Evolutionary conservation across 2,888 invertebrate species (phyloP), one percentile per base, ranked within the genome.

Genomic region (Linnaemya tessellans): DNA sequence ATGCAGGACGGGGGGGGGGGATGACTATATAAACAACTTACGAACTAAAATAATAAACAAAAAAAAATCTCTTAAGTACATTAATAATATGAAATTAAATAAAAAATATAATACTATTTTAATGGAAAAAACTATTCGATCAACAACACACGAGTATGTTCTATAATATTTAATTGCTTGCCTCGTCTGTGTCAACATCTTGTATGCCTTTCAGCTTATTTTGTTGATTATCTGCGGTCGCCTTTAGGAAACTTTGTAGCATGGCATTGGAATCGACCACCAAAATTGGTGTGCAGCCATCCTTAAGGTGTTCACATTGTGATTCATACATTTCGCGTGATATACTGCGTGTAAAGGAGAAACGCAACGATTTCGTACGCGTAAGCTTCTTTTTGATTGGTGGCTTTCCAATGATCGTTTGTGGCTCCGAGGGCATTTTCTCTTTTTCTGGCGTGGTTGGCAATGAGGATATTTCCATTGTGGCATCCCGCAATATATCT

Each of bases 401-500:
- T 15, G 91, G 91, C 71, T 91, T 91, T 85, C 90, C 90, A 15
- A 88, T 87, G 11, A 89, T 86, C 0, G 88, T 81, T 70, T 87
- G 87, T 2, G 90, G 90, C 22, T 91, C 91, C 5, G 90, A 89
- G 9, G 87, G 87, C 54, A 88, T 88, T 51, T 90, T 89, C 74
- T 91, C 90, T 9, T 89, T 89, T 75, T 91, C 90, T n/a, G 91
- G 91, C 54, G 91, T 90, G 4, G 88, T 70, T 13, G 90, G 91
- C 11, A 89, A 84, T 0, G 90, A 88, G 25, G 87, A 87, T 30
- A 88, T 88, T 86, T 89, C 91, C 87, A 91, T 74, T 68, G 90
- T 89, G 8, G 88, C 88, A 81, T 92, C 92, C 11, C 93, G 91
- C 74, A 95, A 88, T 10, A 95, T 92, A 80, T 95, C 95, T 9